These are phyloP conservation scores for Lepetodrilus schrolli DNA, from an alignment of 2,888 invertebrate species.

Conservation along the genomic window DNA sequence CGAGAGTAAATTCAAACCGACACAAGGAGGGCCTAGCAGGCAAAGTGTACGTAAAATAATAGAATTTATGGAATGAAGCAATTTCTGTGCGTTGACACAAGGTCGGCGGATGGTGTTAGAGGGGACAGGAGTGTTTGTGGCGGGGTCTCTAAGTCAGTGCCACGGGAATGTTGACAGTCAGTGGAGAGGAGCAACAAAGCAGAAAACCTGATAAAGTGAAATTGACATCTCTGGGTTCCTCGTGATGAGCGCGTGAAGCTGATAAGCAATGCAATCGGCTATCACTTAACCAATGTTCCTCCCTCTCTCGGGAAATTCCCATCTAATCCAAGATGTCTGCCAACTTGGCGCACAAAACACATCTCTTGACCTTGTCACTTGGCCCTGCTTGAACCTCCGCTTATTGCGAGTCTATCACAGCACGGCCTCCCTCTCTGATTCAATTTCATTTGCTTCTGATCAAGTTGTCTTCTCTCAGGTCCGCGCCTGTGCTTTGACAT, in stretches of 20 bases:
- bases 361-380: not conserved
- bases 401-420: not conserved
- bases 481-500: not conserved
- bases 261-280: slow-evolving; percentile 30
- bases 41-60: slow-evolving; percentile 17
- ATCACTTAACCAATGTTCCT: slow-evolving; percentile 4
- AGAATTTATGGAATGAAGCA: slow-evolving; percentile 31
- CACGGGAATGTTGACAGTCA: not conserved
- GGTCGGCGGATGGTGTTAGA: not conserved
- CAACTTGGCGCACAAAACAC: not conserved
- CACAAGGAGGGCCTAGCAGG: not conserved
- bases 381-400: not conserved
- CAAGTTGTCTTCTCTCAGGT: not conserved
- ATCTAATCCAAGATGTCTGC: slow-evolving; percentile 21
- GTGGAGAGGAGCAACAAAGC: slow-evolving; percentile 7
- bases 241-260: not conserved
- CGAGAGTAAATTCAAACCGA: not conserved
- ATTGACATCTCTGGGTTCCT: slow-evolving; percentile 7
- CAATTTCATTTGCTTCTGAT: not conserved
- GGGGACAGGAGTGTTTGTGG: not conserved
- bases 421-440: not conserved
- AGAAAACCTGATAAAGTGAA: slow-evolving; percentile 15
- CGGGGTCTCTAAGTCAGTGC: not conserved
- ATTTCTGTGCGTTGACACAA: slow-evolving; percentile 28
- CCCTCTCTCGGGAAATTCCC: slow-evolving; percentile 11